Evolutionary conservation across 2,888 invertebrate genomes (phyloP), one percentile per base, ranked within the genome.

Genomic region (Oscheius sp.): DNA sequence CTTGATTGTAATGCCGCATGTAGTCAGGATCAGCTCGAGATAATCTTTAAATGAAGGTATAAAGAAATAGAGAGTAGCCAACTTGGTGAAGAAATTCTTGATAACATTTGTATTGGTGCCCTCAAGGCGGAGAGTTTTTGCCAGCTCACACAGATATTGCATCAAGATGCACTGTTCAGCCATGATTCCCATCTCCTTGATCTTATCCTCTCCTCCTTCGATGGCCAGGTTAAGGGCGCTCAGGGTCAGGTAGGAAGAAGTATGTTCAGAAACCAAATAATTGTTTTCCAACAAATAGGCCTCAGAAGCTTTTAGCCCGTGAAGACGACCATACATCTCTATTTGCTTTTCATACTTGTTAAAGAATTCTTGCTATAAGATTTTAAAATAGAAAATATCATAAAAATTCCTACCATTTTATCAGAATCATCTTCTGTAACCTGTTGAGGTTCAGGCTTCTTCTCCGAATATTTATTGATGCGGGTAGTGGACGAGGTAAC

Each of bases 151-250:
- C 78, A 99, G 95, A 89, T 96, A 99, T 91, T 99, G 98, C 94
- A 96, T 95, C 88, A 86, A 82, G 66, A 98, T 97, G 72, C 94
- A 95, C 90, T 99, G 98, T 90, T 98, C 97, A 0, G 98, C 95
- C 0, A 99, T 95, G 89, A 96, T 96, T n/a, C 92, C 91, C 96
- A 98, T 97, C 74, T 95, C 94, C 35, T 35, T 35, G 88, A 93
- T 93, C 92, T 99, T 98, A 93, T 95, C 56, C 27, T 83, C 77
- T 12, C 25, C 53, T 25, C 93, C 94, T 90, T 98, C 96, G 92
- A 99, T 95, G 91, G 96, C 95, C 77, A 97, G 91, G 89, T 97
- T 96, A 82, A 99, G 95, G 89, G 97, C 97, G 95, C 97, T 98
- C 82, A 98, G 93, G 2, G 98, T 97, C 70, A 99, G 92, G 89